Percentiles rank a stretch among this genome's conserved stretches.
These are phyloP conservation scores for Coracopsis vasa DNA, from an alignment of 2,113 vertebrate species.

Conservation along the genomic window DNA sequence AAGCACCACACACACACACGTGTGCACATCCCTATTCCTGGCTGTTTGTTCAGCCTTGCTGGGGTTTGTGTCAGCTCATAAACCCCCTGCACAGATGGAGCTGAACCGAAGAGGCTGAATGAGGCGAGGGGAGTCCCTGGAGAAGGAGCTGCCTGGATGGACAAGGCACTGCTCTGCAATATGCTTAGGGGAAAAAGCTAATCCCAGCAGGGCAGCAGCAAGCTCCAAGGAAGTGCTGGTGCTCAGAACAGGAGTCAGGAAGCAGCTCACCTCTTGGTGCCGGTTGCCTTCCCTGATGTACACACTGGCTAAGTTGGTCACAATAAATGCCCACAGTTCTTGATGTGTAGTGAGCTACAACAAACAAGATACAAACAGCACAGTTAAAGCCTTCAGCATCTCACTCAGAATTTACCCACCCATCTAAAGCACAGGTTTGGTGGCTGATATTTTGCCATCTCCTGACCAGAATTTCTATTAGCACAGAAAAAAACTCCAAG, in stretches of 20 bases:
- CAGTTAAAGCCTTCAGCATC: background rate
- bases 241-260: background rate
- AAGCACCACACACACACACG: background rate
- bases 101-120: background rate
- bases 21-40: background rate
- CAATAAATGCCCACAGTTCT: slow-evolving; percentile 97
- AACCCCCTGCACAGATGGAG: background rate
- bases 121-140: background rate
- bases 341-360: slow-evolving; percentile 95
- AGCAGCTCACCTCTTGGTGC: slow-evolving; percentile 89
- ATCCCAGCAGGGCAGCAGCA: background rate
- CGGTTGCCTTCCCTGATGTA: slow-evolving; percentile 97
- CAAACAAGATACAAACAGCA: background rate
- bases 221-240: background rate
- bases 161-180: background rate
- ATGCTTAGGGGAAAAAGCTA: background rate
- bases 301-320: slow-evolving; percentile 97
- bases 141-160: background rate
- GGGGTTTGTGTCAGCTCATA: background rate
- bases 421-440: background rate
- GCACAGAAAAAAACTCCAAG: background rate
- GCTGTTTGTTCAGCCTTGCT: background rate
- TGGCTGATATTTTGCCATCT: background rate
- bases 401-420: background rate
- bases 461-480: background rate